These are phyloP conservation scores for Kobus ellipsiprymnus DNA, from an alignment of 2,113 vertebrate species.

Conservation along the genomic window DNA sequence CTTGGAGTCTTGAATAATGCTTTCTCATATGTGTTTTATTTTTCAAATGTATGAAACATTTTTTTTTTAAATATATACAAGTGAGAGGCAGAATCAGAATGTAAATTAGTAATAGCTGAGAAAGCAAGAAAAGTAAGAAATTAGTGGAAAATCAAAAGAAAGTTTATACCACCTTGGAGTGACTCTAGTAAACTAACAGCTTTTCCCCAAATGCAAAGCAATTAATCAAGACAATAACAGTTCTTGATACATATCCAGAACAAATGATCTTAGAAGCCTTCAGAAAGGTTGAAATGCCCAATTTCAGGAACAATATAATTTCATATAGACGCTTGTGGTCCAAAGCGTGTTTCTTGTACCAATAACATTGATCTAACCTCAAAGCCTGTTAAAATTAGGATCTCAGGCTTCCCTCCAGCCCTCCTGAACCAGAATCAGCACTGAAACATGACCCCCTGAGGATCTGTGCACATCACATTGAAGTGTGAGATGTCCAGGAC, in stretches of 20 bases:
- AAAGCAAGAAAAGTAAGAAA: not conserved
- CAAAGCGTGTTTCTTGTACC: not conserved
- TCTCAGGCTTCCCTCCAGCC: not conserved
- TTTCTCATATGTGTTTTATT: not conserved
- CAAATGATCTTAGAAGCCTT: not conserved
- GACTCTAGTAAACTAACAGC: not conserved
- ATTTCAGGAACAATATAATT: not conserved
- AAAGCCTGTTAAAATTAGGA: not conserved
- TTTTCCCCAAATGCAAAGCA: not conserved
- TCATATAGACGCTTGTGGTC: not conserved
- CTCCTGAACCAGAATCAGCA: not conserved
- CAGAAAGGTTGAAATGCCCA: not conserved
- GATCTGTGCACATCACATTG: fast-evolving
- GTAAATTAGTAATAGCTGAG: not conserved
- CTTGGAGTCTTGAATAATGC: not conserved
- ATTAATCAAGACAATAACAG: not conserved
- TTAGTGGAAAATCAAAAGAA: not conserved
- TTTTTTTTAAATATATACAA: not conserved
- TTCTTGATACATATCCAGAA: not conserved
- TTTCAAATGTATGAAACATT: not conserved
- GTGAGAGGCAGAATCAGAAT: not conserved
- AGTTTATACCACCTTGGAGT: not conserved
- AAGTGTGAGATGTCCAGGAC: not conserved
- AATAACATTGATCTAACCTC: not conserved
- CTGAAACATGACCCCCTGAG: not conserved